Evolutionary conservation across 2,888 invertebrate genomes (phyloP).

Genomic region (Agriopis aurantiaria): DNA sequence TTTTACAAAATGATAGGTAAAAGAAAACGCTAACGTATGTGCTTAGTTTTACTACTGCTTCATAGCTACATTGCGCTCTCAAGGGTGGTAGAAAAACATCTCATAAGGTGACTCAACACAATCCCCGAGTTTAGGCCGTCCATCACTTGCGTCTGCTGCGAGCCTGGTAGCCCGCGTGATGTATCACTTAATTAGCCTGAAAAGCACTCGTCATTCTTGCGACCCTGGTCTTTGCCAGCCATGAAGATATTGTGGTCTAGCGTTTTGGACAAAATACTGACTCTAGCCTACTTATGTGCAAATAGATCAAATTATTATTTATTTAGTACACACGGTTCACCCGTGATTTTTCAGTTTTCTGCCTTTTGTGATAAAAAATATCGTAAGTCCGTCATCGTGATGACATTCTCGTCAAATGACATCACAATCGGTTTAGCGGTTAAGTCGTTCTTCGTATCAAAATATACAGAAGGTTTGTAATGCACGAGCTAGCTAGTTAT

Average conservation of each 20-base stretch:
- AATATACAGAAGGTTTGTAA: too few relatives aligned
- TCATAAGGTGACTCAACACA: conserved; percentile 47
- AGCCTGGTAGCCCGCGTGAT: conserved; percentile 60
- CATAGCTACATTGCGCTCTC: conserved; percentile 1
- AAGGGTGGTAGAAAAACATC: conserved; percentile 39
- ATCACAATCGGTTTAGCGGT: too few relatives aligned
- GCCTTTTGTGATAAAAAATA: too few relatives aligned
- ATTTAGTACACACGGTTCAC: too few relatives aligned
- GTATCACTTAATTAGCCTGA: conserved; percentile 66
- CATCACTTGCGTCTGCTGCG: conserved; percentile 47
- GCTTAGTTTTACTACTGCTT: conserved; percentile 9
- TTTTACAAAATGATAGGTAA: neutral
- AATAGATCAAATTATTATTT: too few relatives aligned
- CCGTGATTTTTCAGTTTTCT: too few relatives aligned
- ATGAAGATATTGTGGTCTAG: neutral
- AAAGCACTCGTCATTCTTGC: conserved; percentile 41
- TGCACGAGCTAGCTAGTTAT: too few relatives aligned
- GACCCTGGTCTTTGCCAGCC: conserved; percentile 32
- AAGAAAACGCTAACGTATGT: neutral
- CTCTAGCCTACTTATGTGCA: too few relatives aligned
- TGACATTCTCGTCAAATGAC: too few relatives aligned
- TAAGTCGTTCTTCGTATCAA: too few relatives aligned
- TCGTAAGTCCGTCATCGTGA: too few relatives aligned
- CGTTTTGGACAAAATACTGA: too few relatives aligned
- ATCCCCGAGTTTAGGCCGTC: conserved; percentile 42